Conservation (phyloP, 2,888 invertebrate genomes). For the Nephrocerus scutellatus region DNA sequence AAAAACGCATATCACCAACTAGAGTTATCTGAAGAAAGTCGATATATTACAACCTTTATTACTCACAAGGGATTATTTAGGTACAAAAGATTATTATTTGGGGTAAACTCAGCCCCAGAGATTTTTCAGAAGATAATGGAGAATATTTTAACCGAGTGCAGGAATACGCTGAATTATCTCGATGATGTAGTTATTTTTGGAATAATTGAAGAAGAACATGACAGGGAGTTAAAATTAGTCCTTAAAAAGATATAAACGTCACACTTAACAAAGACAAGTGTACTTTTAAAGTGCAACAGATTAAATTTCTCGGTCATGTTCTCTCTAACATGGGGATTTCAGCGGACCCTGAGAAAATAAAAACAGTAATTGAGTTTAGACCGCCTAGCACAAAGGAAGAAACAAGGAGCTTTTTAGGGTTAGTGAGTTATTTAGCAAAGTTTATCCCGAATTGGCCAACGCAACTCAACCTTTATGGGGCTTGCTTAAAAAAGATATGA, state of each 20-base stretch:
- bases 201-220: constrained; percentile 21
- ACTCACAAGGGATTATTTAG: constrained; percentile 20
- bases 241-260: constrained; percentile 22
- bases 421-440: constrained; percentile 7
- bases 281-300: constrained; percentile 2
- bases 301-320: constrained; percentile 16
- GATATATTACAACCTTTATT: constrained; percentile 14
- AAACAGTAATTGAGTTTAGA: constrained; percentile 1
- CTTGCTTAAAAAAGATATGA: constrained; percentile 5
- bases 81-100: constrained; percentile 38
- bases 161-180: constrained; percentile 26
- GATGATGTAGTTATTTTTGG: constrained; percentile 25
- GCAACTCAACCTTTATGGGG: constrained; percentile 7
- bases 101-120: constrained; percentile 28
- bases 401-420: constrained; percentile 6
- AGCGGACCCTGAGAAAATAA: constrained; percentile 8
- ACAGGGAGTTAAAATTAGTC: too few species aligned
- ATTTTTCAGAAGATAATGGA: constrained; percentile 27
- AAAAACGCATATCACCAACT: constrained; percentile 29
- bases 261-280: constrained; percentile 28
- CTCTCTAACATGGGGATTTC: background rate
- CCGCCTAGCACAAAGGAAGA: constrained; percentile 6
- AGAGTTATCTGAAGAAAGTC: constrained; percentile 9
- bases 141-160: constrained; percentile 25
- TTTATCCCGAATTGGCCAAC: constrained; percentile 6